Conservation (phyloP, 1,140 invertebrate species). For the Uloborus diversus region DNA sequence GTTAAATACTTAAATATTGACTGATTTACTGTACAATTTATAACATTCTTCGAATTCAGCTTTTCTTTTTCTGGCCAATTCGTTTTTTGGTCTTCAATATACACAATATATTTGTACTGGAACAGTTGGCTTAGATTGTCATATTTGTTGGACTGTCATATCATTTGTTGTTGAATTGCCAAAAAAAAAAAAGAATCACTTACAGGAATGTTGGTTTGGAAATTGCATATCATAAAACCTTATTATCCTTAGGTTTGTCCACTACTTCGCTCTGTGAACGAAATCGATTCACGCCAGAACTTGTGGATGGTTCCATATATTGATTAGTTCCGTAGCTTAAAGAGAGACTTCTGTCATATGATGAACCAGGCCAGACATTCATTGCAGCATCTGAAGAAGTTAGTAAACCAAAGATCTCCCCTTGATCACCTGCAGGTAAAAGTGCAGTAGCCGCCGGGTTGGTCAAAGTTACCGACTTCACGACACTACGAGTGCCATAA, state of each 20-base stretch:
- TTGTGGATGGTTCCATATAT: background rate
- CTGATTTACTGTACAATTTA: background rate
- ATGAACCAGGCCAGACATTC: conserved; percentile 22
- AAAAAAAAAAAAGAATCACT: too few relatives aligned
- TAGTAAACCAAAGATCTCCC: conserved; percentile 26
- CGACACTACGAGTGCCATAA: conserved; percentile 16
- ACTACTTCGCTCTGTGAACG: background rate
- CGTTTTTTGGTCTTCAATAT: too few relatives aligned
- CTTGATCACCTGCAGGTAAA: background rate
- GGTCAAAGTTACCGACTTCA: conserved; percentile 18
- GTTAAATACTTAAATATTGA: too few relatives aligned
- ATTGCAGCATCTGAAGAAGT: conserved; percentile 30
- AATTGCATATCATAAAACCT: too few relatives aligned
- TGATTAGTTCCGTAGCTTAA: conserved; percentile 12
- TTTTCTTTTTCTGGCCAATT: background rate
- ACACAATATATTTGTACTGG: too few relatives aligned
- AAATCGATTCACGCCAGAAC: background rate
- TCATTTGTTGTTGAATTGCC: too few relatives aligned
- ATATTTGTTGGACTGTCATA: too few relatives aligned
- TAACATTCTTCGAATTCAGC: background rate
- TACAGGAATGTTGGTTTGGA: too few relatives aligned
- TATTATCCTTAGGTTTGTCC: background rate
- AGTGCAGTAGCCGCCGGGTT: conserved; percentile 23
- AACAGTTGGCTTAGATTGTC: too few relatives aligned
- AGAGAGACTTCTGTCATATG: conserved; percentile 27